Percentiles rank a stretch among this genome's conserved stretches.
Conservation (phyloP, 1,140 invertebrate species). For the Drosophila carrolli region DNA sequence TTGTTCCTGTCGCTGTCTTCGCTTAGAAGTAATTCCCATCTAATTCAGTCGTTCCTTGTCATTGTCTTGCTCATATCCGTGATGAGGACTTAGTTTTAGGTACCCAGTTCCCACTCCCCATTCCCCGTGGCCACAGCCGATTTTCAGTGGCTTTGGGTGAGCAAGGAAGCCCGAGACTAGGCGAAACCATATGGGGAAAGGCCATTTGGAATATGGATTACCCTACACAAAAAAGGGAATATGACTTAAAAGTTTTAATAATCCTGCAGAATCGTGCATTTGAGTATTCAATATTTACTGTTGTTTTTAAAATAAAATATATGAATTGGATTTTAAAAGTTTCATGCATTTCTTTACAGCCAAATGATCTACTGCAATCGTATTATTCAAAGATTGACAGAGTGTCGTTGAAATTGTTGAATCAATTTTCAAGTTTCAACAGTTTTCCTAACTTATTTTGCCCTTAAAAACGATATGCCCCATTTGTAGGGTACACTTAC, state of each 20-base stretch:
- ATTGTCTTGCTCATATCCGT: constrained; percentile 61
- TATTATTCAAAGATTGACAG: too few species aligned
- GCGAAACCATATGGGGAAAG: background rate
- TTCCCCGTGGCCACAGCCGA: constrained; percentile 14
- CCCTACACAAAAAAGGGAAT: background rate
- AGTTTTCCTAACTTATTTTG: too few species aligned
- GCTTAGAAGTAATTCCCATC: constrained; percentile 49
- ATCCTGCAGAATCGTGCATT: too few species aligned
- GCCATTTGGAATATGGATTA: background rate
- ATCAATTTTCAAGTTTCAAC: too few species aligned
- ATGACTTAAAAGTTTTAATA: too few species aligned
- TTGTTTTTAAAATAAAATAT: too few species aligned
- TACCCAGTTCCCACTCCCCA: background rate
- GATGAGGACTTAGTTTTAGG: constrained; percentile 60
- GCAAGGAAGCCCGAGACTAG: background rate
- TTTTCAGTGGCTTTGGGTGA: constrained; percentile 34
- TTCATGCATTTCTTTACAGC: too few species aligned
- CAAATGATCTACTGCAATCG: too few species aligned
- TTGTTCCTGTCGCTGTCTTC: constrained; percentile 17
- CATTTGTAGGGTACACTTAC: constrained; percentile 18
- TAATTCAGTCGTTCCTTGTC: constrained; percentile 53
- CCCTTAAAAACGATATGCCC: background rate
- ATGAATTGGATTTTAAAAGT: too few species aligned
- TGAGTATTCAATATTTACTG: too few species aligned
- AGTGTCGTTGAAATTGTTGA: too few species aligned